Conservation (phyloP, 2,888 invertebrate genomes). For the Leucoptera coffeella region DNA sequence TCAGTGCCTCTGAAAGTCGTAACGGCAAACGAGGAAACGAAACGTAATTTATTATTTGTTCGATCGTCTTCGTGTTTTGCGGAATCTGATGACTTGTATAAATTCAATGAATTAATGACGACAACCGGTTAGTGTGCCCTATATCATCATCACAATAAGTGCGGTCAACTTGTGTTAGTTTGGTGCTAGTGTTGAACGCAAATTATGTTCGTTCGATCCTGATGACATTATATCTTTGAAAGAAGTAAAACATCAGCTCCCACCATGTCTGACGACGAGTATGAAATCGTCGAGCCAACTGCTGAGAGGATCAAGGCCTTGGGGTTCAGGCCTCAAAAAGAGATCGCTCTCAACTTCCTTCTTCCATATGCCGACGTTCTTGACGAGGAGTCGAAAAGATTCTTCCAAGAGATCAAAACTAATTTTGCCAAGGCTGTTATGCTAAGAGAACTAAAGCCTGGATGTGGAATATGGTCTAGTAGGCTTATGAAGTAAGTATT, state of each 20-base stretch:
- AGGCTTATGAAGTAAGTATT: constrained; percentile 69
- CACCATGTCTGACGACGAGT: constrained; percentile 41
- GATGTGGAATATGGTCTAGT: constrained; percentile 67
- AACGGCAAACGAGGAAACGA: background rate
- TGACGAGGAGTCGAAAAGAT: constrained; percentile 63
- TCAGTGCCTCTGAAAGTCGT: too few species aligned
- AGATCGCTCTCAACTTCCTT: constrained; percentile 63
- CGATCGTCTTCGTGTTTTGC: constrained; percentile 1
- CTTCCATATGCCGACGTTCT: constrained; percentile 69
- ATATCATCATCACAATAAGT: too few species aligned
- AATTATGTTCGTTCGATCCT: too few species aligned
- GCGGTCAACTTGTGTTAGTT: too few species aligned
- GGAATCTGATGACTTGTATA: constrained; percentile 34
- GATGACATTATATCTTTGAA: constrained; percentile 5
- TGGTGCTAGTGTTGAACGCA: too few species aligned
- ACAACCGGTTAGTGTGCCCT: too few species aligned
- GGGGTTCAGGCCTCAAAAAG: constrained; percentile 69
- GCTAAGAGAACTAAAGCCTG: constrained; percentile 73
- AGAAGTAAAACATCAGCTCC: constrained; percentile 11
- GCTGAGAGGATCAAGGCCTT: constrained; percentile 34
- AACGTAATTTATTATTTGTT: constrained; percentile 2
- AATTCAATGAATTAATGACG: constrained; percentile 22
- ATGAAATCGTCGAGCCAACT: constrained; percentile 23
- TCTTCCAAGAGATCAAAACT: constrained; percentile 69
- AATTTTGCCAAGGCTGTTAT: constrained; percentile 73